Conservation (phyloP, 2,888 invertebrate genomes). For the Synanthedon tipuliformis region DNA sequence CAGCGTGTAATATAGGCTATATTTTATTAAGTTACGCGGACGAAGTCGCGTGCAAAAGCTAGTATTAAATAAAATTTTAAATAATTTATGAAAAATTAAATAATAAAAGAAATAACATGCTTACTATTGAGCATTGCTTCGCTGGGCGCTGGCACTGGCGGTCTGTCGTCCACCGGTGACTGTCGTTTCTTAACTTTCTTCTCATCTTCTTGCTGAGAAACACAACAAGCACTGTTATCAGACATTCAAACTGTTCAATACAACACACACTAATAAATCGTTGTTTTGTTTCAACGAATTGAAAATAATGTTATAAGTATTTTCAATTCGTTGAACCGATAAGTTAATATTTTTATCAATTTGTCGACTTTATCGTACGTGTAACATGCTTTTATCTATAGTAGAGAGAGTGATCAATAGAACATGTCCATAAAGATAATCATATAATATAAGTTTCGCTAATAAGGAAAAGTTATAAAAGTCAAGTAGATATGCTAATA, state of each 20-base stretch:
- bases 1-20: too few species aligned
- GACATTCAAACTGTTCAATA: conserved; percentile 2
- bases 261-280: neutral
- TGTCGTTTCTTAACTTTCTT: conserved; percentile 61
- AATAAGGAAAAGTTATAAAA: too few species aligned
- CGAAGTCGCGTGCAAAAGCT: neutral
- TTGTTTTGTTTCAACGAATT: neutral
- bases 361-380: conserved; percentile 10
- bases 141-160: conserved; percentile 58
- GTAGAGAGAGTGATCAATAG: conserved; percentile 39
- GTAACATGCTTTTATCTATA: conserved; percentile 38
- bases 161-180: conserved; percentile 58
- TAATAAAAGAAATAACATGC: conserved; percentile 10
- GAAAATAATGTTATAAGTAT: neutral
- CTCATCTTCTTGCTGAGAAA: conserved; percentile 59
- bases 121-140: conserved; percentile 67
- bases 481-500: too few species aligned
- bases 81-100: too few species aligned
- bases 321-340: neutral
- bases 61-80: neutral
- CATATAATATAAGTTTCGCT: too few species aligned
- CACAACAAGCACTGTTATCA: conserved; percentile 24
- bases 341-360: conserved; percentile 1
- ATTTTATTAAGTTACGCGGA: neutral
- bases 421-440: neutral